These are phyloP conservation scores for Polypterus bichir DNA, from an alignment of 2,113 vertebrate species.

Conservation along the genomic window DNA sequence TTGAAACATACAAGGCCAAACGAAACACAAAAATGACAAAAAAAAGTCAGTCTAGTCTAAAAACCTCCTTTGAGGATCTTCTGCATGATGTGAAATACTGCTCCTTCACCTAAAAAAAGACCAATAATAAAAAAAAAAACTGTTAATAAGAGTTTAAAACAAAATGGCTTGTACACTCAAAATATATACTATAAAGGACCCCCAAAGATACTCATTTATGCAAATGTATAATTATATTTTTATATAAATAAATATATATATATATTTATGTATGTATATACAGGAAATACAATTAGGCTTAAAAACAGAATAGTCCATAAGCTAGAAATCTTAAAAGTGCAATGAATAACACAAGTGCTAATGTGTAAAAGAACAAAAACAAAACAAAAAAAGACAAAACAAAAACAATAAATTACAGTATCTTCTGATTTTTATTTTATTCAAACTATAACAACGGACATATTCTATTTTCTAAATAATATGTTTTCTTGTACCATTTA, in stretches of 20 bases:
- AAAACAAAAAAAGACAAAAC: constrained; percentile 32
- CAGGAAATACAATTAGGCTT: constrained; percentile 32
- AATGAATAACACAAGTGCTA: constrained; percentile 29
- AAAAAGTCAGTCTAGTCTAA: constrained; percentile 18
- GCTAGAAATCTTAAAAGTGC: constrained; percentile 45
- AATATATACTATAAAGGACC: constrained; percentile 31
- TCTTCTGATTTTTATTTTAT: constrained; percentile 4
- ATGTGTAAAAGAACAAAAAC: constrained; percentile 23
- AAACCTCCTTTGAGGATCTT: constrained; percentile 29
- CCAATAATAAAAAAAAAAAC: constrained; percentile 26
- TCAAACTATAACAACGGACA: too few species aligned
- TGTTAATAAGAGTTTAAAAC: constrained; percentile 15
- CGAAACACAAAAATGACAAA: constrained; percentile 18
- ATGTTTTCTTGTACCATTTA: too few species aligned
- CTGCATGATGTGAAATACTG: constrained; percentile 58
- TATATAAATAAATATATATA: neutral
- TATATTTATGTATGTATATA: constrained; percentile 6
- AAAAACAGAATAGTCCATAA: constrained; percentile 37
- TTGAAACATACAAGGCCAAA: constrained; percentile 25
- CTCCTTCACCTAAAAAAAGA: constrained; percentile 69
- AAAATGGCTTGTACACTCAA: neutral
- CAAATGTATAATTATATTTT: too few species aligned
- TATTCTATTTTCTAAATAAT: too few species aligned
- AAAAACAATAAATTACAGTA: constrained; percentile 31
- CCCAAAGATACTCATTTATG: constrained; percentile 25